Evolutionary conservation across 2,888 invertebrate genomes (phyloP).

Genomic region (Yponomeuta plumbellus): DNA sequence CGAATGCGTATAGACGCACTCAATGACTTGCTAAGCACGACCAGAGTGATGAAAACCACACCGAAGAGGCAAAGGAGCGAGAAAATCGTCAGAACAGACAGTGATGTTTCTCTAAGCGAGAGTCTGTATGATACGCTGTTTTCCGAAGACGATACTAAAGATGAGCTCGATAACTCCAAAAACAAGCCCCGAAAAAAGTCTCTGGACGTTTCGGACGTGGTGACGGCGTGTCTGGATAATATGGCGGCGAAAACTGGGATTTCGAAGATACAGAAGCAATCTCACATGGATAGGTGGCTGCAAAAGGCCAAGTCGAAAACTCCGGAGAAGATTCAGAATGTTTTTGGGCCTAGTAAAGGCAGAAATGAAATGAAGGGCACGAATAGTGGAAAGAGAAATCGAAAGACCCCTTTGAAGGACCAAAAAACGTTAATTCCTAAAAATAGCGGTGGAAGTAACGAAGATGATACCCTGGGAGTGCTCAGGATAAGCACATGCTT

Average conservation of each 20-base stretch:
- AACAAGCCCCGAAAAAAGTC: constrained; percentile 49
- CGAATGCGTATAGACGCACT: constrained; percentile 76
- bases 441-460: not conserved
- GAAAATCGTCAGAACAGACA: constrained; percentile 43
- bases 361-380: not conserved
- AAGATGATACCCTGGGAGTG: not conserved
- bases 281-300: constrained; percentile 72
- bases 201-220: constrained; percentile 64
- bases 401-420: constrained; percentile 28
- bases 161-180: constrained; percentile 42
- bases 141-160: constrained; percentile 56
- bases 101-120: constrained; percentile 66
- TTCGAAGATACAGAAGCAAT: constrained; percentile 65
- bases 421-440: constrained; percentile 36
- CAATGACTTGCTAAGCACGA: constrained; percentile 49
- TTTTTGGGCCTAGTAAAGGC: constrained; percentile 13
- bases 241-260: constrained; percentile 71
- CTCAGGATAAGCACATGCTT: constrained; percentile 17
- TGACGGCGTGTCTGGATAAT: constrained; percentile 67
- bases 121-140: constrained; percentile 67
- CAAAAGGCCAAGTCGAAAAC: constrained; percentile 72
- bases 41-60: constrained; percentile 36
- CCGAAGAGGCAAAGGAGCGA: constrained; percentile 44
- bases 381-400: constrained; percentile 19
- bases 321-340: constrained; percentile 56